These are phyloP conservation scores for Aelia acuminata DNA, from an alignment of 2,888 invertebrate species.

Conservation along the genomic window DNA sequence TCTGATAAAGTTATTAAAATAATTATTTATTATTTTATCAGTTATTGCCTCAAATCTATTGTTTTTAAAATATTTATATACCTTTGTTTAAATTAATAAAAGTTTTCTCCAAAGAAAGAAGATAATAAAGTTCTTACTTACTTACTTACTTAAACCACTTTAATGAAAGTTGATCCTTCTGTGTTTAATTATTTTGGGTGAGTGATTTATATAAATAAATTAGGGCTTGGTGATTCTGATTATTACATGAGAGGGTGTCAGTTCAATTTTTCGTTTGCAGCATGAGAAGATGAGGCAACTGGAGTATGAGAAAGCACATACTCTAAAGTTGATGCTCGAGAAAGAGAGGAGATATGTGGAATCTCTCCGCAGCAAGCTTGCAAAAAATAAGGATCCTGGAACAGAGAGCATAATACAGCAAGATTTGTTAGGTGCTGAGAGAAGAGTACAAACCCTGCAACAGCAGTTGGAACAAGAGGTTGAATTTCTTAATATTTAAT, in stretches of 20 bases:
- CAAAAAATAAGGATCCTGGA: slow-evolving; percentile 68
- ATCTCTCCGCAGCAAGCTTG: slow-evolving; percentile 79
- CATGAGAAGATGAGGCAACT: slow-evolving; percentile 87
- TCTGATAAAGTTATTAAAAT: too few relatives aligned
- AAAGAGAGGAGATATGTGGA: slow-evolving; percentile 88
- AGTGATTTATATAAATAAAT: neutral
- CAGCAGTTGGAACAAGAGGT: slow-evolving; percentile 64
- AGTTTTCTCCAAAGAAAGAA: too few relatives aligned
- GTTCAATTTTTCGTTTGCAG: slow-evolving; percentile 72
- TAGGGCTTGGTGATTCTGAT: neutral
- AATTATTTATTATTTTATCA: neutral
- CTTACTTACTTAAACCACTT: too few relatives aligned
- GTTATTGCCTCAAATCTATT: neutral
- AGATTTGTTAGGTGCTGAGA: slow-evolving; percentile 75
- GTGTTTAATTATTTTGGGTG: neutral
- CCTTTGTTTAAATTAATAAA: too few relatives aligned
- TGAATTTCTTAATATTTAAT: slow-evolving; percentile 5
- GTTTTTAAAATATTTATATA: neutral
- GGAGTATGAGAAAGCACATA: slow-evolving; percentile 86
- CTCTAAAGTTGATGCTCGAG: slow-evolving; percentile 90
- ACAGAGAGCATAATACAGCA: slow-evolving; percentile 69
- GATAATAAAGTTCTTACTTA: too few relatives aligned
- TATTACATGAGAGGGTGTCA: neutral
- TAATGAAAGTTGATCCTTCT: neutral
- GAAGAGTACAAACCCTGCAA: slow-evolving; percentile 74